These are phyloP conservation scores for Cyrtonyx montezumae DNA, from an alignment of 2,113 vertebrate species.

Conservation along the genomic window DNA sequence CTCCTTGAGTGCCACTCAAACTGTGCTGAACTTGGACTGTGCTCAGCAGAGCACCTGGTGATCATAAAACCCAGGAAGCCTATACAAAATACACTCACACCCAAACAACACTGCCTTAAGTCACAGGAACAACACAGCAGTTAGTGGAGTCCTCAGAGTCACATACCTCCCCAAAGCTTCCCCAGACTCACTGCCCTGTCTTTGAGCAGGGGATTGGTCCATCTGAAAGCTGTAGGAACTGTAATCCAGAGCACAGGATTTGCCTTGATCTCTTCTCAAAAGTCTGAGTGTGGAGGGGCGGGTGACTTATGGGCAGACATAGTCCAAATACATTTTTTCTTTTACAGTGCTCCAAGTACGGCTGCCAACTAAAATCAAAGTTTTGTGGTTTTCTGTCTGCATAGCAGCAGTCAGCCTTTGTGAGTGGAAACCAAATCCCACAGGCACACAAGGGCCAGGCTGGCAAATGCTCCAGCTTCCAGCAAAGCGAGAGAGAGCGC, in stretches of 20 bases:
- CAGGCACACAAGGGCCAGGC: background rate
- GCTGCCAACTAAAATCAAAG: constrained; percentile 64
- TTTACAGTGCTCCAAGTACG: constrained; percentile 31
- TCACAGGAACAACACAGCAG: background rate
- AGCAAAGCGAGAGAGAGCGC: background rate
- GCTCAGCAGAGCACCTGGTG: background rate
- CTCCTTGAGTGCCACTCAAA: background rate
- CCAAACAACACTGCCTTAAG: background rate
- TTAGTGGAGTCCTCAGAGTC: background rate
- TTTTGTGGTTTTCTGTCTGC: constrained; percentile 61
- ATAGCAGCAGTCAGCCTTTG: constrained; percentile 45
- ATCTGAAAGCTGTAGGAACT: background rate
- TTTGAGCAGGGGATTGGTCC: rapidly evolving
- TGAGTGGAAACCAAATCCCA: constrained; percentile 53
- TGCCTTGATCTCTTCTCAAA: constrained; percentile 30
- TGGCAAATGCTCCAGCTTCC: constrained; percentile 4
- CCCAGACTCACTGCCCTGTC: background rate
- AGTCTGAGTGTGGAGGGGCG: background rate
- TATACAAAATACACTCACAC: background rate
- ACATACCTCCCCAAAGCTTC: background rate
- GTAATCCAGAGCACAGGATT: background rate
- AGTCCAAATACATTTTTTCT: constrained; percentile 46
- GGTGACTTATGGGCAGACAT: constrained; percentile 15
- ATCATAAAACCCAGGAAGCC: no score
- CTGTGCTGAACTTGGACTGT: background rate